Conservation (phyloP, 2,113 vertebrate species). For the Mohoua ochrocephala region DNA sequence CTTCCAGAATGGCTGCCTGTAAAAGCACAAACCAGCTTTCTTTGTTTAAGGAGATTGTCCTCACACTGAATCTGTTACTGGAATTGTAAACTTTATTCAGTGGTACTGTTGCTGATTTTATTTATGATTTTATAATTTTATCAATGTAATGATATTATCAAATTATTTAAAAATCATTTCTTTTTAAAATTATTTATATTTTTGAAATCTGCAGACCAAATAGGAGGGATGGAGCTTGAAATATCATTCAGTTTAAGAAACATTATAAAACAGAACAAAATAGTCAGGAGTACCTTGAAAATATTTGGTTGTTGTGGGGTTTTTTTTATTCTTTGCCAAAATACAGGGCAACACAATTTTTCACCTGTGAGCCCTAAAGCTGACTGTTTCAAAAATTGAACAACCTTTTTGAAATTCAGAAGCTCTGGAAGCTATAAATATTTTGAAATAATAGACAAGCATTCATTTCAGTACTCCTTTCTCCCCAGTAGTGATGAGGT, state of each 20-base stretch:
- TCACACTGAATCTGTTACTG: neutral
- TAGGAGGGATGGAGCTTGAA: neutral
- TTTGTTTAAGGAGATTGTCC: neutral
- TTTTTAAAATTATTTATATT: neutral
- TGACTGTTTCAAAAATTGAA: neutral
- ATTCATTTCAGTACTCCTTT: neutral
- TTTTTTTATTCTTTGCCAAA: neutral
- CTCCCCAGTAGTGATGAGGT: neutral
- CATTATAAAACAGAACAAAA: neutral
- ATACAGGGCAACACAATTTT: neutral
- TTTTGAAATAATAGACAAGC: neutral
- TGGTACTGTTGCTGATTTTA: neutral
- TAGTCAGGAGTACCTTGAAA: neutral
- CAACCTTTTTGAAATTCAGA: neutral
- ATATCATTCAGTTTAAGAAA: neutral
- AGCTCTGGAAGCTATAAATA: neutral
- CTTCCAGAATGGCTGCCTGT: neutral
- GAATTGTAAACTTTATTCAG: neutral
- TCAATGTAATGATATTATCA: neutral
- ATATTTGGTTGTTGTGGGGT: rapidly evolving
- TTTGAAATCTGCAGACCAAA: neutral
- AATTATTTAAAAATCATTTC: neutral
- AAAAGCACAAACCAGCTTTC: neutral
- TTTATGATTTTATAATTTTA: neutral
- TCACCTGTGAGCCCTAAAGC: neutral